Evolutionary conservation across 2,888 invertebrate genomes (phyloP).

Genomic region (Cosmorhoe ocellata): DNA sequence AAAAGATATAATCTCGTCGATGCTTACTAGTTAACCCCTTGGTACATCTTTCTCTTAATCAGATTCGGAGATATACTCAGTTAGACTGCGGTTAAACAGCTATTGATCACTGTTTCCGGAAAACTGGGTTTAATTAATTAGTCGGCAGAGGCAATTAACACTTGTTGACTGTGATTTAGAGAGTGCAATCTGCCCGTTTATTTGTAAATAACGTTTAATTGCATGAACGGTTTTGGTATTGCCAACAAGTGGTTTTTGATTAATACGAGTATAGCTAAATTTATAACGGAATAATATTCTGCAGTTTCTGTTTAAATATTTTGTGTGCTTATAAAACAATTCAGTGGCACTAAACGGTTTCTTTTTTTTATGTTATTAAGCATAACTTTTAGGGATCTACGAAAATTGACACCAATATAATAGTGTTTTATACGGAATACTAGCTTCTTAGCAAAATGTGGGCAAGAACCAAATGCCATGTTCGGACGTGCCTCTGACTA

Average conservation of each 20-base stretch:
- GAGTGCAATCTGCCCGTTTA: constrained; percentile 12
- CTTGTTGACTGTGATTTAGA: constrained; percentile 34
- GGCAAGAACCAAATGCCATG: too few species aligned
- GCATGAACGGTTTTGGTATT: constrained; percentile 11
- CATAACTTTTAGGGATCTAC: too few species aligned
- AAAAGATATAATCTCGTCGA: neutral
- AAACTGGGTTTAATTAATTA: constrained; percentile 29
- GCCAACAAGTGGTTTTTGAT: constrained; percentile 7
- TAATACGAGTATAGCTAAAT: neutral
- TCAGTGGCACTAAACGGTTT: neutral
- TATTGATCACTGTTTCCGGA: constrained; percentile 32
- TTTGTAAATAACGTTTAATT: constrained; percentile 15
- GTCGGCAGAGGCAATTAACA: constrained; percentile 29
- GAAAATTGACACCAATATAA: too few species aligned
- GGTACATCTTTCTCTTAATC: constrained; percentile 2
- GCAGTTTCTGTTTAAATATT: too few species aligned
- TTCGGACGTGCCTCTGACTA: too few species aligned
- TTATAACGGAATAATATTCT: too few species aligned
- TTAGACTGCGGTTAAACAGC: constrained; percentile 23
- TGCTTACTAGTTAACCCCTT: too few species aligned
- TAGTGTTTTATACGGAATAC: too few species aligned
- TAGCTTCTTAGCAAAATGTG: too few species aligned
- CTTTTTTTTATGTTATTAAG: neutral
- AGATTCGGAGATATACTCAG: constrained; percentile 18
- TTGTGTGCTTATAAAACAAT: too few species aligned